Base-by-base conservation (phyloP, 1,140 invertebrate genomes). In the Tenebrio molitor region DNA sequence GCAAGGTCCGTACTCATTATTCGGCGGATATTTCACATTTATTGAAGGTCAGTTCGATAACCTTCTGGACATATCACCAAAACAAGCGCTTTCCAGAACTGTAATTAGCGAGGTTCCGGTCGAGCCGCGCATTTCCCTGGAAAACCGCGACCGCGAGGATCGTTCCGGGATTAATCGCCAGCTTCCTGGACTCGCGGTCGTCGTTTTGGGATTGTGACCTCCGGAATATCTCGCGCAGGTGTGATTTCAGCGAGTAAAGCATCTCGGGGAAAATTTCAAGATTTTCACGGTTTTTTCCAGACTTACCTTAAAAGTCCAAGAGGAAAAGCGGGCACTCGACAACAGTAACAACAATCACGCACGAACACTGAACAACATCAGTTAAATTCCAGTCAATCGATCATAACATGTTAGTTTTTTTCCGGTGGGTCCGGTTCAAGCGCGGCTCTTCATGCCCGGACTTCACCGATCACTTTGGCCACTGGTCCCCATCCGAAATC, bases 21-120 rank as follows among this genome's bases (percentile, higher is more conserved):
- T 70, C 41, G 15, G 42, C 63, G 73, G 46, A 71, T 67, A 74
- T 67, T 74, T 64, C 73, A 46, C 63, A 67, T 71, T 74, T 33
- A 58, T 63, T 71, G 73, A 74, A 74, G 73, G 73, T 74, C 69
- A 74, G 69, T 71, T 71, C 73, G 73, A 74, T 71, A 74, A 74
- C 73, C 73, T 71, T 74, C 41, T 17, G 68, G 19, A 25, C 41
- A 33, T 68, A 74, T 74, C 46, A 65, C 25, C 21, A 64, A 71
- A 71, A 71, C 68, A 71, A 66, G 21, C 62, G 53, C 36, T 41
- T 72, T 62, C 42, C 16, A 17, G n/a, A 41, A 66, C 33, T 64
- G 8, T 42, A 66, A 42, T 66, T 62, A 62, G 19, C 19, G 6
- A 19, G 25, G 12, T 62, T 62, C 53, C 53, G 53, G 6, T n/a